A percentile compares a stretch with the other conserved stretches of the same genome.
phyloP scores from a whole-genome alignment of 2,797 vertebrate species.

The Dendrocincla tyrannina region DNA sequence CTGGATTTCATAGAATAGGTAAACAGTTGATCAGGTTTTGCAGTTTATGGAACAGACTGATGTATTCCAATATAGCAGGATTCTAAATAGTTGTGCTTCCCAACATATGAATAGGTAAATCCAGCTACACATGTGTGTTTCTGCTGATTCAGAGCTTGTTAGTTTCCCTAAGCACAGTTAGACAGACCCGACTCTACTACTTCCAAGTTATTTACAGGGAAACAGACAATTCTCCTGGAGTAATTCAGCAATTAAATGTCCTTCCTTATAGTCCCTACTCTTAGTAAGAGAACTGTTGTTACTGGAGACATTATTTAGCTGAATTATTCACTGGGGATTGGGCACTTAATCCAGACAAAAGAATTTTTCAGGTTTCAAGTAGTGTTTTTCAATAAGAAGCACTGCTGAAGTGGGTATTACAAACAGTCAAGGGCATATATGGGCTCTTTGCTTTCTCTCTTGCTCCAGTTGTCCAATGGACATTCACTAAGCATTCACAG shows the following conservation, averaged over 20 bases:
- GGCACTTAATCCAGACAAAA: not conserved
- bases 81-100: not conserved
- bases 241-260: not conserved
- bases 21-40: not conserved
- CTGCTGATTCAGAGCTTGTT: not conserved
- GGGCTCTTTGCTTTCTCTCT: not conserved
- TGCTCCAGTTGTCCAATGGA: not conserved
- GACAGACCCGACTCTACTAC: not conserved
- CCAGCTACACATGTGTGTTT: not conserved
- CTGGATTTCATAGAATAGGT: not conserved
- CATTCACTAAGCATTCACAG: not conserved
- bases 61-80: not conserved
- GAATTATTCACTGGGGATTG: not conserved
- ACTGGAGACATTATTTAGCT: not conserved
- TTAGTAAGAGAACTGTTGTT: not conserved
- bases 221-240: not conserved
- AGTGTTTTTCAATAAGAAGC: not conserved
- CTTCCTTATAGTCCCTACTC: not conserved
- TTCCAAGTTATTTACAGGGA: not conserved
- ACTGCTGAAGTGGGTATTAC: not conserved
- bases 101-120: not conserved
- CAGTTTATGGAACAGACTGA: not conserved
- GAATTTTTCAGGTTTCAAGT: not conserved
- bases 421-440: not conserved
- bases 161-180: not conserved